Evolutionary conservation across 1,140 invertebrate species (phyloP), one percentile per base, ranked within the genome.

Genomic region (Drosophila bocqueti): DNA sequence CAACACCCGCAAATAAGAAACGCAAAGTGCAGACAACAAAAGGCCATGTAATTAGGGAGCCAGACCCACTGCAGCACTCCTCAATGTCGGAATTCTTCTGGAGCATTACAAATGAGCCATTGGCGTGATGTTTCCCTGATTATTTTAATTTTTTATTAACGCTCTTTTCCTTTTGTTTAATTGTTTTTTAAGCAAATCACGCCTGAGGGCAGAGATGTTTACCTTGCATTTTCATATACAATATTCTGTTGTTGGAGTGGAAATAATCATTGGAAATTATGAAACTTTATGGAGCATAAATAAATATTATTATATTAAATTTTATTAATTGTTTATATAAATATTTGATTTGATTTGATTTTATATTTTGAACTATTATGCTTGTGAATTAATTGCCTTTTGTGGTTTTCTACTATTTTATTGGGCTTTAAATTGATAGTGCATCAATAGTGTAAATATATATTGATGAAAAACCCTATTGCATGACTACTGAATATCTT

Each of bases 101-200:
- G 69, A 90, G 81, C 84, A 89, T 89, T 89, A 90, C 84, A 89
- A 89, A 89, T 89, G 84, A 81, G 81, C 52, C 81, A 62, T 89
- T 89, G 85, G 84, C 85, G 85, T 89, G 84, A 82, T 61, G 47
- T 61, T 69, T 8, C 40, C 50, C 54, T 72, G 62, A 73, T 89
- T 68, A 81, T 84, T 89, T 81, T 79, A 77, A 90, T 79, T 79
- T 78, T 62, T 59, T 52, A 68, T 82, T 66, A 57, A 60, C 60
- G 72, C 79, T 57, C 15, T 64, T 42, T 47, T 64, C 59, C 68
- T 52, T 66, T 10, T 26, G 74, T 80, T 76, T 84, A 90, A 90
- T 89, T 89, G 84, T 87, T 89, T 87, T 85, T 84, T 81, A 79
- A 84, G 76, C 81, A 89, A 84, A 78, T 73, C 31, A 36, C 11